These are phyloP conservation scores for Nanorana parkeri DNA, from an alignment of 2,113 vertebrate genomes.

Conservation along the genomic window DNA sequence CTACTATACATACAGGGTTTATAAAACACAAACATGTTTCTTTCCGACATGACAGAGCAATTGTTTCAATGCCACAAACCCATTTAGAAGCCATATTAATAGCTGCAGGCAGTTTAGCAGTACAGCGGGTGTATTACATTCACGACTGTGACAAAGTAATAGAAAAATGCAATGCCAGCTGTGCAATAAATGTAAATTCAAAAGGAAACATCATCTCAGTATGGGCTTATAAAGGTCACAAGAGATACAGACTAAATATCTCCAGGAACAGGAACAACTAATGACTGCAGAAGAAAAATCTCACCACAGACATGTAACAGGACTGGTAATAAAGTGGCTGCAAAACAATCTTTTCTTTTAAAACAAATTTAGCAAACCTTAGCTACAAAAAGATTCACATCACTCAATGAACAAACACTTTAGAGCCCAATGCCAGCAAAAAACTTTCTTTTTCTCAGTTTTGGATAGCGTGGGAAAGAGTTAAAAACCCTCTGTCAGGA, in stretches of 20 bases:
- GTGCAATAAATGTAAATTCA: constrained; percentile 22
- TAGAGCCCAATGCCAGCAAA: no score
- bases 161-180: background rate
- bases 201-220: background rate
- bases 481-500: no score
- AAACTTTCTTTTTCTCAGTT: no score
- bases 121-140: background rate
- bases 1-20: no score
- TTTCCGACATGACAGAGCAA: background rate
- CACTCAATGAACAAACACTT: no score
- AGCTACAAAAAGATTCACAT: no score
- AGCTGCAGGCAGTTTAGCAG: constrained; percentile 18
- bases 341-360: no score
- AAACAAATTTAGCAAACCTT: no score
- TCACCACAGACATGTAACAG: no score
- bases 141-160: background rate
- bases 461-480: no score
- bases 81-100: background rate
- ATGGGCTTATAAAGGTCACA: constrained; percentile 25
- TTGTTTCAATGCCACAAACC: background rate
- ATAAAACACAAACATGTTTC: background rate
- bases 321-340: no score
- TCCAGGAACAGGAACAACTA: background rate
- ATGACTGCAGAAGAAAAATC: background rate
- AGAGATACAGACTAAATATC: constrained; percentile 9